These are phyloP conservation scores for Ecliptopera silaceata DNA, from an alignment of 2,888 invertebrate species.

Conservation along the genomic window DNA sequence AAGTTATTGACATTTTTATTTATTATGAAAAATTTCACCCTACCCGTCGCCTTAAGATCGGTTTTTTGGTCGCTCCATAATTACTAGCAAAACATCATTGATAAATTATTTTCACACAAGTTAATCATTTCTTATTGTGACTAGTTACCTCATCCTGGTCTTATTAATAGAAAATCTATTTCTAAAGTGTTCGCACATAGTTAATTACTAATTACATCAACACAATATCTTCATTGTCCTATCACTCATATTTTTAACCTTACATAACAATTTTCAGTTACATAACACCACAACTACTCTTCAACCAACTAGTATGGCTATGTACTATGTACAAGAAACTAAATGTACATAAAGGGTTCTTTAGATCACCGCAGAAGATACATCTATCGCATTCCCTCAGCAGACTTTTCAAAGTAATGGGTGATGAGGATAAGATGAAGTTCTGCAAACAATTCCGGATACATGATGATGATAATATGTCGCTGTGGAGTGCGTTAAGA, in stretches of 20 bases:
- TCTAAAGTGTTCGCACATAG: too few species aligned
- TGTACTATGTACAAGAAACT: slow-evolving; percentile 58
- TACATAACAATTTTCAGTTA: slow-evolving; percentile 47
- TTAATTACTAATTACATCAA: background rate
- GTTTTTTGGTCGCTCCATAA: too few species aligned
- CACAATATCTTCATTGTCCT: background rate
- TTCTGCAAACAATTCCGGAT: slow-evolving; percentile 52
- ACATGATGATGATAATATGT: slow-evolving; percentile 46
- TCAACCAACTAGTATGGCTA: slow-evolving; percentile 51
- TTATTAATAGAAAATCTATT: too few species aligned
- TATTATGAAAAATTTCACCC: too few species aligned
- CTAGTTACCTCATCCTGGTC: too few species aligned
- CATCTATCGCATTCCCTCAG: slow-evolving; percentile 52
- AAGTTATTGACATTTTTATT: too few species aligned
- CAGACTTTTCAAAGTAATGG: slow-evolving; percentile 51
- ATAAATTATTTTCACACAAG: too few species aligned
- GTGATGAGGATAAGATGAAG: slow-evolving; percentile 51
- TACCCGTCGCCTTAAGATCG: too few species aligned
- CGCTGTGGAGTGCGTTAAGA: slow-evolving; percentile 55
- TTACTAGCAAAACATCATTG: too few species aligned
- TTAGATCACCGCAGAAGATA: slow-evolving; percentile 56
- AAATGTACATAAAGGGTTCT: slow-evolving; percentile 45
- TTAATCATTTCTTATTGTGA: too few species aligned
- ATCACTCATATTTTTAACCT: background rate
- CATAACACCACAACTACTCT: slow-evolving; percentile 42